Percentiles rank a stretch among this genome's conserved stretches.
Conservation (phyloP, 2,797 vertebrate genomes). For the Enteromius fasciolatus region DNA sequence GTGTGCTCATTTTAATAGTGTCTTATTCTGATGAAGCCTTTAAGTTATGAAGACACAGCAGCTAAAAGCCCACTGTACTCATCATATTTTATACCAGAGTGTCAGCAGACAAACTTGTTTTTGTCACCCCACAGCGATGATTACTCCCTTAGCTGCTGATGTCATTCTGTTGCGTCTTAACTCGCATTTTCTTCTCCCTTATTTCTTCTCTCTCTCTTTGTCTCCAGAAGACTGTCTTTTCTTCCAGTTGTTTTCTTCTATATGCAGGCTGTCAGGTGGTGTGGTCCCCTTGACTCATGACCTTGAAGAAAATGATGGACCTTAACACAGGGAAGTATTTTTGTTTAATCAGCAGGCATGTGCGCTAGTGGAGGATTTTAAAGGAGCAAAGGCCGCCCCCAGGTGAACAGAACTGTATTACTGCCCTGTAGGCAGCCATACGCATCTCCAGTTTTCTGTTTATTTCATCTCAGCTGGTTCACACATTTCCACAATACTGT, state of each 20-base stretch:
- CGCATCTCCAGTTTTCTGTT: conserved; percentile 60
- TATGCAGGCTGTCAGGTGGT: conserved; percentile 51
- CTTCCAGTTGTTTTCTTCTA: conserved; percentile 40
- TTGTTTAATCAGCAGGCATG: conserved; percentile 55
- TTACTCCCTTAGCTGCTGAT: conserved; percentile 61
- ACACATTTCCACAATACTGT: conserved; percentile 32
- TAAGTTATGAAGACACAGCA: conserved; percentile 4
- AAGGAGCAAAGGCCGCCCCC: conserved; percentile 50
- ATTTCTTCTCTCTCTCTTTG: conserved; percentile 27
- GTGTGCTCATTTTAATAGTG: not conserved
- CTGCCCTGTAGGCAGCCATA: conserved; percentile 55
- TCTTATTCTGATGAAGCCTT: not conserved
- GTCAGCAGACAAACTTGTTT: conserved; percentile 52
- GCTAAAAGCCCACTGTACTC: conserved; percentile 25
- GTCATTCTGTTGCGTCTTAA: conserved; percentile 42
- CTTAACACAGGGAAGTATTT: conserved; percentile 55
- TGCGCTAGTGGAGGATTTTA: conserved; percentile 44
- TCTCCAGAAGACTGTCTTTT: not conserved
- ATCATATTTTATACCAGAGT: conserved; percentile 47
- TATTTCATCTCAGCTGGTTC: conserved; percentile 60
- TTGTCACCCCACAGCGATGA: conserved; percentile 54
- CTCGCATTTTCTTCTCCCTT: conserved; percentile 2
- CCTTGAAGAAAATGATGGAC: conserved; percentile 55
- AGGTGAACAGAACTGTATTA: conserved; percentile 57
- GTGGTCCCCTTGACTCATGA: conserved; percentile 64